These are phyloP conservation scores for Gallinago solitaria DNA, from an alignment of 2,797 vertebrate species.

Conservation along the genomic window DNA sequence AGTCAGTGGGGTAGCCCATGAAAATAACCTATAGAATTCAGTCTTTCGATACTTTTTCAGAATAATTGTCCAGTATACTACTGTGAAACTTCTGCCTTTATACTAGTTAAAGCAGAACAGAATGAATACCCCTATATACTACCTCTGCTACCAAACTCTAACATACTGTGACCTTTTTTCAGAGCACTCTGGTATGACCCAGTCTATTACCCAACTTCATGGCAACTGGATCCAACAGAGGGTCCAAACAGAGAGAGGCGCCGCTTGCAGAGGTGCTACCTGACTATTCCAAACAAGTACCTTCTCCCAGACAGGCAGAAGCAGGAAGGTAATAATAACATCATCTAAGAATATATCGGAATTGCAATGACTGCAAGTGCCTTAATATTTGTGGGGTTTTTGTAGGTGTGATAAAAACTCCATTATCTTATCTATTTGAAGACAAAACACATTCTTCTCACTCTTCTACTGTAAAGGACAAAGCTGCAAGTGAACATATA, in stretches of 20 bases:
- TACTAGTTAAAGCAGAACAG: background rate
- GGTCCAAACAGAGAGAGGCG: conserved; percentile 95
- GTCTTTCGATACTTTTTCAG: background rate
- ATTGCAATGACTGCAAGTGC: background rate
- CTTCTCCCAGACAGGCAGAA: conserved; percentile 93
- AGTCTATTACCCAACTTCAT: conserved; percentile 92
- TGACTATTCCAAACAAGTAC: conserved; percentile 98
- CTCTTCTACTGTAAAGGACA: conserved; percentile 98
- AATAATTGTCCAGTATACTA: background rate
- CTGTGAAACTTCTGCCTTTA: background rate
- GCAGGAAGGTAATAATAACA: conserved; percentile 82
- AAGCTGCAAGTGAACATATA: conserved; percentile 98
- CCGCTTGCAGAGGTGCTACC: conserved; percentile 94
- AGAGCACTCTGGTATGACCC: conserved; percentile 96
- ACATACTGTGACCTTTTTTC: background rate
- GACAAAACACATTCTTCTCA: conserved; percentile 97
- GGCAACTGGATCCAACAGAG: conserved; percentile 97
- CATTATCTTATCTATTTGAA: conserved; percentile 93
- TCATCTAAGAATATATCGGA: background rate
- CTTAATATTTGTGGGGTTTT: background rate
- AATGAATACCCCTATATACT: background rate
- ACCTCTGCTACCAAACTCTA: background rate
- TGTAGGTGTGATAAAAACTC: conserved; percentile 86
- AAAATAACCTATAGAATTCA: background rate
- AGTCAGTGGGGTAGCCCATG: background rate